Percentiles rank a stretch among this genome's conserved stretches.
These are phyloP conservation scores for Dissostichus mawsoni DNA, from an alignment of 2,113 vertebrate species.

Conservation along the genomic window DNA sequence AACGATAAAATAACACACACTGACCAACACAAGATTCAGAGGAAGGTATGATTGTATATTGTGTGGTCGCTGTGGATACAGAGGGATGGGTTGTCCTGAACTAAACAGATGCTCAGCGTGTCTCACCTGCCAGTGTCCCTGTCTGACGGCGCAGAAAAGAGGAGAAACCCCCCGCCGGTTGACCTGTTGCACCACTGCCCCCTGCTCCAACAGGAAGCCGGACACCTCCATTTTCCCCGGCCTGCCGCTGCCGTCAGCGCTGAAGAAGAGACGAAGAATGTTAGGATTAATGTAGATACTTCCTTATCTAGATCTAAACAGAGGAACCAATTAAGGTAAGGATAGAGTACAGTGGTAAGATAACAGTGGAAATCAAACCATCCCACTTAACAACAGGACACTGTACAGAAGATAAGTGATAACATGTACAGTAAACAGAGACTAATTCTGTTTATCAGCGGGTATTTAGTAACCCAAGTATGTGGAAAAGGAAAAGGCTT, in stretches of 20 bases:
- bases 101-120: not conserved
- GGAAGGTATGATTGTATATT: not conserved
- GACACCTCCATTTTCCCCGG: conserved; percentile 93
- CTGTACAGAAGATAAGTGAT: not conserved
- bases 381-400: not conserved
- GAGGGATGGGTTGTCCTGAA: not conserved
- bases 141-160: conserved; percentile 92
- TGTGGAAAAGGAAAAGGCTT: not conserved
- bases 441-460: not conserved
- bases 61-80: conserved; percentile 3
- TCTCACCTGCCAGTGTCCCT: conserved; percentile 97
- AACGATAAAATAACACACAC: not conserved
- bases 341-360: not conserved
- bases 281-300: not conserved
- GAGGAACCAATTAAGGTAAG: conserved; percentile 1
- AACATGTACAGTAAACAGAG: not conserved
- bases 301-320: not conserved
- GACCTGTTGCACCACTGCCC: conserved; percentile 86
- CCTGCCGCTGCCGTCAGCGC: conserved; percentile 94
- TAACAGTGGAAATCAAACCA: conserved; percentile 9
- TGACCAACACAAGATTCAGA: not conserved
- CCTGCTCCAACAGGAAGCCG: conserved; percentile 85
- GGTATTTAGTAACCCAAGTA: not conserved
- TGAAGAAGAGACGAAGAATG: conserved; percentile 57
- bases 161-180: conserved; percentile 91